Evolutionary conservation across 1,140 invertebrate genomes (phyloP).

Genomic region (Cydia pomonella): DNA sequence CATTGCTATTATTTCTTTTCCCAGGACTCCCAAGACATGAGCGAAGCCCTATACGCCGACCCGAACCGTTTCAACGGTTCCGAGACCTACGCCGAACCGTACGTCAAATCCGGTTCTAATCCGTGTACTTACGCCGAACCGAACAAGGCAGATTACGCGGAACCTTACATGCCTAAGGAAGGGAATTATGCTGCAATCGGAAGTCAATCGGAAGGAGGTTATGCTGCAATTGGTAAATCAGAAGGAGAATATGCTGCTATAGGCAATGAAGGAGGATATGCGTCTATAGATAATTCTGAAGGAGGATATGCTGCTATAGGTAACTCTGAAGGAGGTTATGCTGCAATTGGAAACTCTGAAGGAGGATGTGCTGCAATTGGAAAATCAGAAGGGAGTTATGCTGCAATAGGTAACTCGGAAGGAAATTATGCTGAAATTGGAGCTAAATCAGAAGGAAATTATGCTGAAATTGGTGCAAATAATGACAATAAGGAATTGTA

Average conservation of each 20-base stretch:
- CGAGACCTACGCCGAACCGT: neutral
- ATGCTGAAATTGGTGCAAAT: neutral
- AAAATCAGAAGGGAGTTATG: neutral
- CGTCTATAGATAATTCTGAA: neutral
- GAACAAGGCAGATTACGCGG: neutral
- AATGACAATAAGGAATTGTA: neutral
- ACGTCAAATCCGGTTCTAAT: neutral
- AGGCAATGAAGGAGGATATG: neutral
- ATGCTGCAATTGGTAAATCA: neutral
- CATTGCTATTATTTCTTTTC: neutral
- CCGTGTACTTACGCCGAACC: neutral
- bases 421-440: neutral
- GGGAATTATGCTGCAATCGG: neutral
- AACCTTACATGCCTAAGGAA: neutral
- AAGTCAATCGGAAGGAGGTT: neutral
- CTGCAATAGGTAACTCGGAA: neutral
- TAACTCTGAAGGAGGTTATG: neutral
- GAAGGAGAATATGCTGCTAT: neutral
- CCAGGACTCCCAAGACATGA: neutral
- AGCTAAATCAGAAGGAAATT: neutral
- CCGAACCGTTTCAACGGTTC: neutral
- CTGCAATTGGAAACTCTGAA: neutral
- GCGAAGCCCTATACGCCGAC: conserved; percentile 9
- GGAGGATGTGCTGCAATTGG: neutral
- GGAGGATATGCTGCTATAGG: neutral